Evolutionary conservation across 2,797 vertebrate genomes (phyloP).

Genomic region (Lagocephalus sceleratus): DNA sequence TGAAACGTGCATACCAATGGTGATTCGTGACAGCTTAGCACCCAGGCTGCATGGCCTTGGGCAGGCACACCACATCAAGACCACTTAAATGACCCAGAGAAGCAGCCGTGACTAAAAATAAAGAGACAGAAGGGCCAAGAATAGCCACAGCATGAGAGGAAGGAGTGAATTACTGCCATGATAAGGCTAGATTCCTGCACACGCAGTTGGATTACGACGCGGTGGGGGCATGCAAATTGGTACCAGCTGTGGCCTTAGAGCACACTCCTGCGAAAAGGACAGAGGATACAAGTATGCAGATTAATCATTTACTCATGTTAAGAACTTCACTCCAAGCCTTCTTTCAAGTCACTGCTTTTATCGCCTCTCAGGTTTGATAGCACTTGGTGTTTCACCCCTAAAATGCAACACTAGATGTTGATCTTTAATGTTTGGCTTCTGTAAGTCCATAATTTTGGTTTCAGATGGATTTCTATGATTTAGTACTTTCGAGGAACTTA

Average conservation of each 20-base stretch:
- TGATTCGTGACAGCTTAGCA: slow-evolving; percentile 48
- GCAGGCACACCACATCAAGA: slow-evolving; percentile 63
- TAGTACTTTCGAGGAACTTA: slow-evolving; percentile 62
- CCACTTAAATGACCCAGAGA: slow-evolving; percentile 74
- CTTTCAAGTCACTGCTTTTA: slow-evolving; percentile 72
- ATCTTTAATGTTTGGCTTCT: slow-evolving; percentile 45
- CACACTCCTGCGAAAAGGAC: slow-evolving; percentile 70
- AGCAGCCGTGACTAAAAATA: slow-evolving; percentile 76
- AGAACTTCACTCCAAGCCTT: slow-evolving; percentile 74
- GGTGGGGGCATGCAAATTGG: slow-evolving; percentile 75
- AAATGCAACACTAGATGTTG: slow-evolving; percentile 24
- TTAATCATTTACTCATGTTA: slow-evolving; percentile 81
- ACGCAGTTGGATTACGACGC: slow-evolving; percentile 70
- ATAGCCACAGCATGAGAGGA: slow-evolving; percentile 72
- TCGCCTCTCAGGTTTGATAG: slow-evolving; percentile 73
- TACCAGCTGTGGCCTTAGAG: slow-evolving; percentile 80
- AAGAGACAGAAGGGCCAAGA: slow-evolving; percentile 70
- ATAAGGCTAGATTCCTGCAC: slow-evolving; percentile 77
- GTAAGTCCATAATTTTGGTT: slow-evolving; percentile 51
- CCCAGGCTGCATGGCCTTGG: slow-evolving; percentile 37
- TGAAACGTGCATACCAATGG: slow-evolving; percentile 34
- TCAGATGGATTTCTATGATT: slow-evolving; percentile 51
- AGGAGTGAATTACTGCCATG: slow-evolving; percentile 74
- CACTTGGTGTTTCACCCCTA: slow-evolving; percentile 32
- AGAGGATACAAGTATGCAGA: slow-evolving; percentile 75